Conservation (phyloP, 2,797 vertebrate species). For the Alouatta caraya region DNA sequence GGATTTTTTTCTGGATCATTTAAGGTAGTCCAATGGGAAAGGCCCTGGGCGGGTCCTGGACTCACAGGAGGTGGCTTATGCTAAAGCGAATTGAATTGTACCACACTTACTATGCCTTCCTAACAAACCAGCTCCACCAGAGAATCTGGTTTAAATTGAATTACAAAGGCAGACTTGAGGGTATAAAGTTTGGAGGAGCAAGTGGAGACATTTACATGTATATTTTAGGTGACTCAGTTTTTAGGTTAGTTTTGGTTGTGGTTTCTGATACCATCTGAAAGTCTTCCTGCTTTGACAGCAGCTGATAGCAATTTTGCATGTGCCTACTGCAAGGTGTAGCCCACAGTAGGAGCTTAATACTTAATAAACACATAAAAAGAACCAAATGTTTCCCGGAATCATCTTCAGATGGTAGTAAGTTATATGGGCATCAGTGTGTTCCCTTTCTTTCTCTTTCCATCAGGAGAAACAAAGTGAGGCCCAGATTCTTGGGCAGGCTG, state of each 20-base stretch:
- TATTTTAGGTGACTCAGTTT: not conserved
- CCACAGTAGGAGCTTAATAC: not conserved
- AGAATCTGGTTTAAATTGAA: not conserved
- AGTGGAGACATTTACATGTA: not conserved
- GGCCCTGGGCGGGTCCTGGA: not conserved
- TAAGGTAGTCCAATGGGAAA: not conserved
- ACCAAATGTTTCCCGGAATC: not conserved
- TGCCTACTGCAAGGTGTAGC: not conserved
- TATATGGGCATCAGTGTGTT: not conserved
- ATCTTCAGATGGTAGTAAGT: not conserved
- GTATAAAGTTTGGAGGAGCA: not conserved
- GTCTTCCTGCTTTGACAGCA: not conserved
- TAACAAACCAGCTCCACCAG: not conserved
- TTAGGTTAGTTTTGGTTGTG: not conserved
- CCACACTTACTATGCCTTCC: not conserved
- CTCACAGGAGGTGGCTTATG: not conserved
- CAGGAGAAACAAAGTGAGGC: not conserved
- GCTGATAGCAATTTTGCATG: not conserved
- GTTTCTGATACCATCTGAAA: not conserved
- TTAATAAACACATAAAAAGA: not conserved
- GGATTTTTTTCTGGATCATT: not conserved
- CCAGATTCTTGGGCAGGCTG: not conserved
- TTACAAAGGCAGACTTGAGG: not conserved
- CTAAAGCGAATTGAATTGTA: not conserved
- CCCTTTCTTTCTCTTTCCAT: not conserved